A percentile compares a stretch with the other conserved stretches of the same genome.
Conservation (phyloP, 1,140 invertebrate genomes). For the Drosophila novamexicana region DNA sequence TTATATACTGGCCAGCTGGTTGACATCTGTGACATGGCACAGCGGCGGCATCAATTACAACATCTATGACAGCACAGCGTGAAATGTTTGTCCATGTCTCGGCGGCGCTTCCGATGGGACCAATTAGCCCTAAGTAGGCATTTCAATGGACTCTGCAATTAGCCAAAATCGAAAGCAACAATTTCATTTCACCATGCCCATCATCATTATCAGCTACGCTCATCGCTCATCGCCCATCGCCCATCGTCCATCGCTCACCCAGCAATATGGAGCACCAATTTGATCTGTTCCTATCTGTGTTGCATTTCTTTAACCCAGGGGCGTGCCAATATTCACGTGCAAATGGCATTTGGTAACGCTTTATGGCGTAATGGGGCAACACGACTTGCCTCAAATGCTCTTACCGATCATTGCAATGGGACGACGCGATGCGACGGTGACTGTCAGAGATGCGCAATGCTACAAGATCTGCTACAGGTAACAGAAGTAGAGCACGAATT, state of each 20-base stretch:
- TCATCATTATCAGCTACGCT: slow-evolving; percentile 39
- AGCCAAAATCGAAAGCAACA: slow-evolving; percentile 79
- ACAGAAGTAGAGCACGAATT: too few relatives aligned
- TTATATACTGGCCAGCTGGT: slow-evolving; percentile 31
- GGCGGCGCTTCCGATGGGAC: slow-evolving; percentile 79
- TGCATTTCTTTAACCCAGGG: slow-evolving; percentile 30
- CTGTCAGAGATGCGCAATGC: slow-evolving; percentile 11
- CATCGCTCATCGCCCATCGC: slow-evolving; percentile 27
- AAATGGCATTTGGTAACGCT: slow-evolving; percentile 74
- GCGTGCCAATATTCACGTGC: slow-evolving; percentile 66
- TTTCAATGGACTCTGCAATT: slow-evolving; percentile 79
- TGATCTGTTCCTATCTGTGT: slow-evolving; percentile 18
- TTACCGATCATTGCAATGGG: slow-evolving; percentile 31
- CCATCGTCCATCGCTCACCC: slow-evolving; percentile 19
- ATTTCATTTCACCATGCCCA: slow-evolving; percentile 66
- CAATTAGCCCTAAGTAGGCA: slow-evolving; percentile 80
- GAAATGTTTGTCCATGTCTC: slow-evolving; percentile 81
- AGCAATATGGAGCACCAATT: slow-evolving; percentile 33
- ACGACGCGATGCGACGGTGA: background rate
- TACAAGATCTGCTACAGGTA: background rate
- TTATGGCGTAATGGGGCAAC: slow-evolving; percentile 70
- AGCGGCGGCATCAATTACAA: slow-evolving; percentile 80
- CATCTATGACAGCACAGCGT: slow-evolving; percentile 81
- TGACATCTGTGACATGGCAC: slow-evolving; percentile 79
- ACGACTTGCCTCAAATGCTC: slow-evolving; percentile 57